Percentiles rank a stretch among this genome's conserved stretches.
Conservation (phyloP, 2,888 invertebrate genomes). For the Zaprionus lineosus region DNA sequence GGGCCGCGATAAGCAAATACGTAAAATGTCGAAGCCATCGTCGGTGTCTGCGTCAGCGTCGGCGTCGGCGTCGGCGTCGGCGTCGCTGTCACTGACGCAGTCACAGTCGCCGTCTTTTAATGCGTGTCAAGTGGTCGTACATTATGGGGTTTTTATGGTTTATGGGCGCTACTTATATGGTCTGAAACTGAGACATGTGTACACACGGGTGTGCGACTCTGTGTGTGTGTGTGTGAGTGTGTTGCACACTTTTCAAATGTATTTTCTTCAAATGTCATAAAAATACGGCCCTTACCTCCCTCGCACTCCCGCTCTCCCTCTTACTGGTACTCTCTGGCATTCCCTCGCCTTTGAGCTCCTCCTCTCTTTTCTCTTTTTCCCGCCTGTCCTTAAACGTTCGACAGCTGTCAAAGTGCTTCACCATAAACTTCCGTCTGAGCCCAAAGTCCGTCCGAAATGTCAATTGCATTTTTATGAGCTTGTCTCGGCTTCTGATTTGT, state of each 20-base stretch:
- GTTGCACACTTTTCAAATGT: constrained; percentile 25
- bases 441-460: constrained; percentile 34
- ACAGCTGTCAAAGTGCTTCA: constrained; percentile 51
- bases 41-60: no score
- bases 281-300: constrained; percentile 20
- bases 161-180: constrained; percentile 61
- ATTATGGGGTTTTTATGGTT: constrained; percentile 68
- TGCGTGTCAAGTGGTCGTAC: constrained; percentile 71
- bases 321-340: no score
- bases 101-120: constrained; percentile 48
- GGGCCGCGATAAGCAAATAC: no score
- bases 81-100: neutral
- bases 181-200: neutral
- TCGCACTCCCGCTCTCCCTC: no score
- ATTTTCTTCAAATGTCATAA: constrained; percentile 55
- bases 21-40: neutral
- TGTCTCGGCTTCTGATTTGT: constrained; percentile 34
- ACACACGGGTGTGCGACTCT: neutral
- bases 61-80: neutral
- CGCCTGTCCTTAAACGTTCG: constrained; percentile 16
- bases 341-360: neutral
- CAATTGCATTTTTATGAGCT: constrained; percentile 70
- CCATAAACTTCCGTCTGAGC: constrained; percentile 43
- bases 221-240: neutral
- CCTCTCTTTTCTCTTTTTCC: neutral